Conservation (phyloP, 1,140 invertebrate genomes). For the Drosophila prosaltans region DNA sequence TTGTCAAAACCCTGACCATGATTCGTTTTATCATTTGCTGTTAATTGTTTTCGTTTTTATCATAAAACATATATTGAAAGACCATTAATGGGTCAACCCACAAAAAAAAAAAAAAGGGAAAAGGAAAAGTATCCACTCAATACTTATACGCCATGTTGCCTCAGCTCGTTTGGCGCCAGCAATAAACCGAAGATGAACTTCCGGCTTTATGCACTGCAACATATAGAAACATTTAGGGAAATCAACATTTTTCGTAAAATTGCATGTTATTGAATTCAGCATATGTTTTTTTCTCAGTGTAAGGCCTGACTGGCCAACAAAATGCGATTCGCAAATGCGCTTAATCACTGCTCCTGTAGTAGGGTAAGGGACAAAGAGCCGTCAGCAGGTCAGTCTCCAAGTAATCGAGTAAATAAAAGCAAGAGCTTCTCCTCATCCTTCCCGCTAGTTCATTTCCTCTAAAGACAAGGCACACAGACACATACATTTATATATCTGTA, state of each 20-base stretch:
- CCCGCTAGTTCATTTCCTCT: background rate
- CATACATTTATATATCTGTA: too few species aligned
- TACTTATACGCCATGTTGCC: conserved; percentile 52
- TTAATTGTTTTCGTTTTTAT: conserved; percentile 81
- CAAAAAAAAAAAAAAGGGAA: background rate
- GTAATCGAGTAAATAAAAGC: conserved; percentile 50
- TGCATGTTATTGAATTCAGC: background rate
- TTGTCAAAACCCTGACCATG: conserved; percentile 38
- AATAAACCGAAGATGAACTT: conserved; percentile 76
- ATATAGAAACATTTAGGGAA: background rate
- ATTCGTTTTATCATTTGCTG: conserved; percentile 73
- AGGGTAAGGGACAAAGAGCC: conserved; percentile 12
- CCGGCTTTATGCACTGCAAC: conserved; percentile 37
- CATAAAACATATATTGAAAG: conserved; percentile 73
- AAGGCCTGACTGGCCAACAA: conserved; percentile 13
- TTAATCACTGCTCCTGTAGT: conserved; percentile 66
- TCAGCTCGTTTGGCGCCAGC: conserved; percentile 57
- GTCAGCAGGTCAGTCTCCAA: conserved; percentile 45
- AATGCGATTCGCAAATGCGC: conserved; percentile 62
- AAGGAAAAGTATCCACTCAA: conserved; percentile 11
- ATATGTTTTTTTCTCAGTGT: conserved; percentile 21
- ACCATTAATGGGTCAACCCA: conserved; percentile 55
- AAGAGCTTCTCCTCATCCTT: background rate
- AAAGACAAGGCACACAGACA: background rate
- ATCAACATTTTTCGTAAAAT: background rate